These are phyloP conservation scores for Piliocolobus tephrosceles DNA, from an alignment of 2,113 vertebrate species.

Conservation along the genomic window DNA sequence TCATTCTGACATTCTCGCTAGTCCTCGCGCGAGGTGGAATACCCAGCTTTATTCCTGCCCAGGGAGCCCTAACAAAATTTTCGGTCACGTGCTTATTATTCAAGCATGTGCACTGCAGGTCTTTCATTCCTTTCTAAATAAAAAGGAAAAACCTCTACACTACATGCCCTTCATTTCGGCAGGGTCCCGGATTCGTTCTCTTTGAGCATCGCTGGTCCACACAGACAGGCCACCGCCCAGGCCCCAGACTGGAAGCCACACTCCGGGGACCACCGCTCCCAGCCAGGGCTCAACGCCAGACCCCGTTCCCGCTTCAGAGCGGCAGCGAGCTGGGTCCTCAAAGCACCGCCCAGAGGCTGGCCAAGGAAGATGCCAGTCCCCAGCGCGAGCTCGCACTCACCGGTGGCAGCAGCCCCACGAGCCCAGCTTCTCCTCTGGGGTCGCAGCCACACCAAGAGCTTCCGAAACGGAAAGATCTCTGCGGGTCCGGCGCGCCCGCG, in stretches of 20 bases:
- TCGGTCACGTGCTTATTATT: neutral
- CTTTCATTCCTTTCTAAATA: accelerated
- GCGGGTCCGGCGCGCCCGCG: constrained; percentile 54
- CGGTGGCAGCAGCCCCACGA: accelerated
- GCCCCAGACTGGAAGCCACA: neutral
- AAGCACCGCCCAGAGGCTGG: accelerated
- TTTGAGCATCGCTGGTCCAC: too few relatives aligned
- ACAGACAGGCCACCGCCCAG: neutral
- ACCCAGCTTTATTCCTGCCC: too few relatives aligned
- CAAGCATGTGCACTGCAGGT: neutral
- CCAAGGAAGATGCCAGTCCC: accelerated
- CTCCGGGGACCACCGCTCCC: neutral
- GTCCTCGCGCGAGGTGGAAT: neutral
- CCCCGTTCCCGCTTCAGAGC: neutral
- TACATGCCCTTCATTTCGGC: neutral
- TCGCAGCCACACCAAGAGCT: accelerated
- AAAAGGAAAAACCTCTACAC: neutral
- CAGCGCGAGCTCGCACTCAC: accelerated
- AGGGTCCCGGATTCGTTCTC: neutral
- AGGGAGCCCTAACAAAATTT: neutral
- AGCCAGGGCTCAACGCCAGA: neutral
- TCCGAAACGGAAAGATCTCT: accelerated
- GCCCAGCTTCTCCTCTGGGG: accelerated
- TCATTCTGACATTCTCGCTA: accelerated
- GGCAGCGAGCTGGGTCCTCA: accelerated